These are phyloP conservation scores for Gila robusta DNA, from an alignment of 2,797 vertebrate genomes.

Conservation along the genomic window DNA sequence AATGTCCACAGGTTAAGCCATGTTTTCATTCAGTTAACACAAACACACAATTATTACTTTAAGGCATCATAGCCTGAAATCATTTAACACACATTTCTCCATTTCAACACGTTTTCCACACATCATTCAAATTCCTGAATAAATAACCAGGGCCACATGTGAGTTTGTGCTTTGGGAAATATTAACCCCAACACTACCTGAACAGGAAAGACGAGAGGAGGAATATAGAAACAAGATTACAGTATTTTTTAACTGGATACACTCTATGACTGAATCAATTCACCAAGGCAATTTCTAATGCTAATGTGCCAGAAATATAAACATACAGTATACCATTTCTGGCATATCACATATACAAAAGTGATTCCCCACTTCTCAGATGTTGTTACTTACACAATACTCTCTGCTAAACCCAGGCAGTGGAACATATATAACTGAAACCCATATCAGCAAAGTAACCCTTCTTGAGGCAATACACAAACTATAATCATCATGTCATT, in stretches of 20 bases:
- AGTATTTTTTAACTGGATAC: neutral
- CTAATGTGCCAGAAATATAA: slow-evolving; percentile 1
- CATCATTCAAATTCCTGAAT: neutral
- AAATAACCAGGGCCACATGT: neutral
- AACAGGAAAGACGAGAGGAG: neutral
- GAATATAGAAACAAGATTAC: neutral
- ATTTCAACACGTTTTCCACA: neutral
- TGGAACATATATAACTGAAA: neutral
- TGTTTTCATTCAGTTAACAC: neutral
- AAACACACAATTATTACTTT: neutral
- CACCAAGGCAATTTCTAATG: neutral
- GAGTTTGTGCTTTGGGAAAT: neutral
- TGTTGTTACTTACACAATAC: neutral
- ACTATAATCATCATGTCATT: neutral
- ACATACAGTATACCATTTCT: neutral
- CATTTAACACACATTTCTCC: neutral
- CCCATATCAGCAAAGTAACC: neutral
- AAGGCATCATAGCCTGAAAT: neutral
- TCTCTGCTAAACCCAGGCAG: neutral
- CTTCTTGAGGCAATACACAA: neutral
- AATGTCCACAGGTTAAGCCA: neutral
- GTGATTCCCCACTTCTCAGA: neutral
- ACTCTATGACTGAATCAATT: neutral
- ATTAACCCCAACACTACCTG: neutral
- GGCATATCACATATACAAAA: neutral